Conservation (phyloP, 2,797 vertebrate genomes). For the Myoxocephalus aenaeus region DNA sequence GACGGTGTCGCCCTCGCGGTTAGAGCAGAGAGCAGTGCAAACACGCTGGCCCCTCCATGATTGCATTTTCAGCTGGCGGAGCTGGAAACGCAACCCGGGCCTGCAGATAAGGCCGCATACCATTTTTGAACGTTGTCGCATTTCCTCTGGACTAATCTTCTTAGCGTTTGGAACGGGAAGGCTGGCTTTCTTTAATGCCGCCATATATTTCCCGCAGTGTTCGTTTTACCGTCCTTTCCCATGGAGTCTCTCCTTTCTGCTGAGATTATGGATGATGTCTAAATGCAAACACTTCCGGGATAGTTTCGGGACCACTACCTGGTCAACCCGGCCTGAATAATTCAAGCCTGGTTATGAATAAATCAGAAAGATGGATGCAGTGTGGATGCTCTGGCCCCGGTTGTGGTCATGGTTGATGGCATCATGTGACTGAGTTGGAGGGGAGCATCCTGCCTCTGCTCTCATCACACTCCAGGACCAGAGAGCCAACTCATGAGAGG, state of each 20-base stretch:
- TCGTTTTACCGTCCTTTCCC: constrained; percentile 4
- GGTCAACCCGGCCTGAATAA: constrained; percentile 64
- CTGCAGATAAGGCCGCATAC: constrained; percentile 60
- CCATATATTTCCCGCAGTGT: constrained; percentile 14
- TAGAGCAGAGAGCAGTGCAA: constrained; percentile 4
- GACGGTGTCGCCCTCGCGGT: constrained; percentile 30
- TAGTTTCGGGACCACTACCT: constrained; percentile 46
- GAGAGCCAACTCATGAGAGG: constrained; percentile 51
- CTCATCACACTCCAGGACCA: constrained; percentile 43
- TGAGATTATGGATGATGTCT: constrained; percentile 26
- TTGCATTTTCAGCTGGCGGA: constrained; percentile 56
- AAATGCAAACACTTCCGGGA: constrained; percentile 37
- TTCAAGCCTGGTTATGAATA: constrained; percentile 73
- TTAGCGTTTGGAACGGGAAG: constrained; percentile 60
- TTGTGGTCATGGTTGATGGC: constrained; percentile 61
- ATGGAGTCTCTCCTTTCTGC: not conserved
- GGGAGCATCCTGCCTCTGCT: constrained; percentile 24
- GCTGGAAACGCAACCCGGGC: constrained; percentile 47
- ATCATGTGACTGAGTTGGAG: constrained; percentile 60
- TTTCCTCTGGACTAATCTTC: constrained; percentile 68
- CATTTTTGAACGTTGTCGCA: constrained; percentile 72
- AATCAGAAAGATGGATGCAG: constrained; percentile 61
- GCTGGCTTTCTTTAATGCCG: constrained; percentile 51
- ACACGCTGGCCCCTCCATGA: constrained; percentile 22
- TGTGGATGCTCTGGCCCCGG: constrained; percentile 30